Conservation (phyloP, 2,888 invertebrate genomes). For the Dioctria linearis region DNA sequence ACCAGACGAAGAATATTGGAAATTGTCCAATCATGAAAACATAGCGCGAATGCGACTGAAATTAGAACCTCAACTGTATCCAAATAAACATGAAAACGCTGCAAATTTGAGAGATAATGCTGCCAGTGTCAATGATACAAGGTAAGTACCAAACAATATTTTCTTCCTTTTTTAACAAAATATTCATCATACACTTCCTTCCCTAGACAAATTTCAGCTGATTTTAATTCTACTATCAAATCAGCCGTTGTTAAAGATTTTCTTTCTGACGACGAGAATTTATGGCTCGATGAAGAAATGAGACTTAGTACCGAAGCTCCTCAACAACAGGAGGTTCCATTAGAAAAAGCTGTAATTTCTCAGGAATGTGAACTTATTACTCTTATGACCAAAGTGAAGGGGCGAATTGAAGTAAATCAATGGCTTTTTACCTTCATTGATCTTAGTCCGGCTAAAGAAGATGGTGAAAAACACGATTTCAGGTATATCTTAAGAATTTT, state of each 20-base stretch:
- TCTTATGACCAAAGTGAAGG: conserved; percentile 75
- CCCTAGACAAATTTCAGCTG: conserved; percentile 66
- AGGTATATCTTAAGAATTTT: conserved; percentile 62
- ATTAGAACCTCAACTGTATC: conserved; percentile 74
- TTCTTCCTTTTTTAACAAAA: neutral
- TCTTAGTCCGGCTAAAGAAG: conserved; percentile 73
- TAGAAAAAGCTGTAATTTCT: conserved; percentile 75
- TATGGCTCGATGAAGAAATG: conserved; percentile 72
- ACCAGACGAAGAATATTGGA: conserved; percentile 73
- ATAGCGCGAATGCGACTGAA: conserved; percentile 77
- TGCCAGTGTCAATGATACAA: conserved; percentile 67
- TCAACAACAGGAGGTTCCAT: conserved; percentile 70
- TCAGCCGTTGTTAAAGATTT: conserved; percentile 71
- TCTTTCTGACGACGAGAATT: conserved; percentile 70
- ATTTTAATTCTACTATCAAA: conserved; percentile 70
- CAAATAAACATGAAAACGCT: conserved; percentile 75
- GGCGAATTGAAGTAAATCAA: conserved; percentile 76
- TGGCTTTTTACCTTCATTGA: conserved; percentile 76
- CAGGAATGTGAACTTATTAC: conserved; percentile 78
- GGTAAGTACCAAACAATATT: conserved; percentile 61
- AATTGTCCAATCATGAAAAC: conserved; percentile 76
- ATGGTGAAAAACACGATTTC: conserved; percentile 72
- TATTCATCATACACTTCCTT: neutral
- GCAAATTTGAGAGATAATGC: conserved; percentile 76
- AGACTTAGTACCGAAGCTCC: conserved; percentile 70